Evolutionary conservation across 1,140 invertebrate species (phyloP).

Genomic region (Phymastichus coffea): DNA sequence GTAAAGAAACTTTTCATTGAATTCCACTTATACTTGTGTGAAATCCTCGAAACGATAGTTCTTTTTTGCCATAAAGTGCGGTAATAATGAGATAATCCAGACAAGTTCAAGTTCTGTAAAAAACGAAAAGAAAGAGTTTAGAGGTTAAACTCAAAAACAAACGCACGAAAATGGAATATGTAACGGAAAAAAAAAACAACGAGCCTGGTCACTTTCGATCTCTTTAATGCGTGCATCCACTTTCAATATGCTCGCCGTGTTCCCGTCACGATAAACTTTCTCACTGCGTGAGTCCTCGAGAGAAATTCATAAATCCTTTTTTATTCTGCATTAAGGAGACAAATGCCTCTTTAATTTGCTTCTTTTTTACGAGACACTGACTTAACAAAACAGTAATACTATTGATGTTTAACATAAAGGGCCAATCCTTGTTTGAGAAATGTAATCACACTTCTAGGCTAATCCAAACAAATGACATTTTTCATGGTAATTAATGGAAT

Average conservation of each 20-base stretch:
- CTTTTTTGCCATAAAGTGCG: too few species aligned
- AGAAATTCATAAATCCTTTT: not conserved
- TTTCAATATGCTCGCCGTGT: conserved; percentile 12
- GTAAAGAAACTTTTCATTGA: too few species aligned
- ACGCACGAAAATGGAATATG: not conserved
- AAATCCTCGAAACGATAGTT: too few species aligned
- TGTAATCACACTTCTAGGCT: not conserved
- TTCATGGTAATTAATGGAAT: not conserved
- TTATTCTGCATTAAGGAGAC: not conserved
- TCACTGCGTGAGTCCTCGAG: not conserved
- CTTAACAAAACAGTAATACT: too few species aligned
- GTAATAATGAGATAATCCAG: too few species aligned
- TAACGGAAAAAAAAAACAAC: not conserved
- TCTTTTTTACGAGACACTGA: too few species aligned
- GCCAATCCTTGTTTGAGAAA: not conserved
- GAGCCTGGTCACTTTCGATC: conserved; percentile 15
- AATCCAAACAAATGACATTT: not conserved
- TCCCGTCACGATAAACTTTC: conserved; percentile 7
- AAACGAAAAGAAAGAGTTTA: not conserved
- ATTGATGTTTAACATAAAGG: too few species aligned
- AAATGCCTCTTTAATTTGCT: not conserved
- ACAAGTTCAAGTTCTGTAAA: too few species aligned
- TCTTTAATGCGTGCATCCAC: not conserved
- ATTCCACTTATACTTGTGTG: too few species aligned
- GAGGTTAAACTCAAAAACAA: not conserved